Percentiles rank a stretch among this genome's conserved stretches.
Evolutionary conservation across 92 coral and sea anemone species (phyloP).

Genomic region (Bergia puertoricense): DNA sequence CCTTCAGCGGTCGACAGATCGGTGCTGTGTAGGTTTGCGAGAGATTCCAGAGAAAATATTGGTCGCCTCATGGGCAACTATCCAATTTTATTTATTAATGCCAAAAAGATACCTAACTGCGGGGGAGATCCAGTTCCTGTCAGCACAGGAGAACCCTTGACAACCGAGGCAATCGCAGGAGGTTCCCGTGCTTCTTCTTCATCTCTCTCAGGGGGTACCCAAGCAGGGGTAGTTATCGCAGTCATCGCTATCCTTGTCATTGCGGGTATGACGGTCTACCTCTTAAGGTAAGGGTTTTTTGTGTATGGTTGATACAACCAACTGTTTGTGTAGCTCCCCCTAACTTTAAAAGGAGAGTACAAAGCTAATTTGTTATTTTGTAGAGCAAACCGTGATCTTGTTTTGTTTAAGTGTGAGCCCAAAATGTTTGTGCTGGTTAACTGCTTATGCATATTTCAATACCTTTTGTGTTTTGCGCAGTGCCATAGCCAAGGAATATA

Average conservation of each 20-base stretch:
- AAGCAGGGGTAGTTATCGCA: conserved; percentile 25
- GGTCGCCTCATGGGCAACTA: conserved; percentile 28
- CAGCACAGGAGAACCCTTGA: not conserved
- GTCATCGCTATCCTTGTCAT: conserved; percentile 11
- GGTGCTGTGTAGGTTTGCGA: conserved; percentile 31
- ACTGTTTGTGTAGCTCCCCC: not conserved
- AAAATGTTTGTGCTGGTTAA: no score
- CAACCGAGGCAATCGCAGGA: not conserved
- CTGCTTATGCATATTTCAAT: no score
- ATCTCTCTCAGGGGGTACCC: not conserved
- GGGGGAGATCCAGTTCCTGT: not conserved
- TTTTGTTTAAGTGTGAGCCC: no score
- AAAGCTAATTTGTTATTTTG: no score
- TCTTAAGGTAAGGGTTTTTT: not conserved
- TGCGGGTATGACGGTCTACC: not conserved
- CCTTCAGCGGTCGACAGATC: not conserved
- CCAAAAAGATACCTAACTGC: not conserved
- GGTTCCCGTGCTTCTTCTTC: not conserved
- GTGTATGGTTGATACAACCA: not conserved
- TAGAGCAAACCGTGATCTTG: no score
- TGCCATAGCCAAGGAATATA: no score
- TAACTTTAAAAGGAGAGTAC: not conserved
- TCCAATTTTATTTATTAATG: not conserved
- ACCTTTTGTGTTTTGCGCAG: no score
- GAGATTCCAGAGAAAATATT: conserved; percentile 21